Evolutionary conservation across 2,888 invertebrate species (phyloP).

Genomic region (Tenthredo amoena): DNA sequence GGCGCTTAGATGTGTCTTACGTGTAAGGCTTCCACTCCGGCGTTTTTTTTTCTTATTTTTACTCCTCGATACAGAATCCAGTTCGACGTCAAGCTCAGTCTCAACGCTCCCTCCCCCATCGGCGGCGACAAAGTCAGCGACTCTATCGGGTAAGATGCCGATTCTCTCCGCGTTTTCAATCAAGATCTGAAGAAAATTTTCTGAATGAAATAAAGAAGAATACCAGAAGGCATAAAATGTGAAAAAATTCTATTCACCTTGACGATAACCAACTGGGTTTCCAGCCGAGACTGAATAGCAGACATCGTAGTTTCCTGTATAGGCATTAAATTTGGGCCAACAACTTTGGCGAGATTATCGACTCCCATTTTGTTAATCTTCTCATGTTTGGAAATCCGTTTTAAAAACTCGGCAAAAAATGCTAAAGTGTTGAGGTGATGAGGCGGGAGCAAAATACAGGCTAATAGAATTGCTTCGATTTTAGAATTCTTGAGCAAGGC

Average conservation of each 20-base stretch:
- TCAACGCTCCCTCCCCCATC: constrained; percentile 70
- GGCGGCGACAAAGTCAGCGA: constrained; percentile 77
- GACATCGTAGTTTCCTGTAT: constrained; percentile 82
- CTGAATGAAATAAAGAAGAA: neutral
- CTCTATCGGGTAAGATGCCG: constrained; percentile 85
- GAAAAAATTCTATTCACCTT: constrained; percentile 79
- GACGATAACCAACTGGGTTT: constrained; percentile 85
- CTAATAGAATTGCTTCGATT: constrained; percentile 83
- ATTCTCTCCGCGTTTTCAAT: constrained; percentile 89
- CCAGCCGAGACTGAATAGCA: constrained; percentile 82
- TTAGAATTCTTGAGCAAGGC: constrained; percentile 81
- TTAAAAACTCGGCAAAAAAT: constrained; percentile 90
- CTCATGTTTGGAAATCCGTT: constrained; percentile 85
- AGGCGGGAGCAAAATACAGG: constrained; percentile 87
- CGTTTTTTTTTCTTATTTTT: constrained; percentile 87
- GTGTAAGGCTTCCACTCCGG: constrained; percentile 92
- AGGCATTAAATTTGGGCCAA: constrained; percentile 93
- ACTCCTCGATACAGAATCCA: constrained; percentile 63
- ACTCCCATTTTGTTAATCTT: constrained; percentile 90
- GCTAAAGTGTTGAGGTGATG: constrained; percentile 89
- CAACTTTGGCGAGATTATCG: constrained; percentile 90
- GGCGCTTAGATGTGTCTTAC: constrained; percentile 80
- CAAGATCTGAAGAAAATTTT: constrained; percentile 81
- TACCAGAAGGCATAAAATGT: neutral
- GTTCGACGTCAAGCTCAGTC: constrained; percentile 68